Base-by-base conservation (phyloP, 2,888 invertebrate genomes). In the Parnassius smintheus region DNA sequence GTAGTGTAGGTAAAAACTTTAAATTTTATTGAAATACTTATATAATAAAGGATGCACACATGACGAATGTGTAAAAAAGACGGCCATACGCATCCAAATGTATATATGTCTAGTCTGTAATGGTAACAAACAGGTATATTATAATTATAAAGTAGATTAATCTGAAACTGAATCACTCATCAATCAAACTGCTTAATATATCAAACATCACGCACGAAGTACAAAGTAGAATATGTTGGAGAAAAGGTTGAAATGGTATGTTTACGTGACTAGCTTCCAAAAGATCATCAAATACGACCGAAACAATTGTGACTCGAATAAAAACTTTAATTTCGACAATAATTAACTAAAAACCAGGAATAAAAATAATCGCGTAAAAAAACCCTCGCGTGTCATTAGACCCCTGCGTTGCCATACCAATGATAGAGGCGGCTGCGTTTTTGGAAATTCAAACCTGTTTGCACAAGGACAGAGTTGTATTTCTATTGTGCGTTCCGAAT, bases 301-400 rank as follows among this genome's bases (percentile, higher is more conserved):
- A 49, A 49, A 55, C 67, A 42, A 67, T 76, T 67, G 75, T 70
- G 76, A 75, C 73, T 75, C 61, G 61, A 69, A 69, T 68, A 71
- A 67, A 61, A 76, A 69, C 66, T 74, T 70, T 72, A 76, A 78
- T 79, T 75, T 73, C 70, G 75, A 73, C 79, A 81, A 77, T 83
- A 86, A 88, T 88, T 86, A 86, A 84, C 82, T 78, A 75, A 75
- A 77, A 80, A 74, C 77, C 68, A 76, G 75, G 78, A 80, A 80
- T 77, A 61, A 61, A 61, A 51, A 25, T 56, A 72, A 70, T 72
- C 65, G 70, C 65, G 56, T 53, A 83, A 84, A 82, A 80, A 74
- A 70, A 66, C 65, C 66, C 69, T 77, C 83, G 79, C 80, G 83
- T 85, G 84, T 86, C 86, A 85, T 88, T 86, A 86, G 86, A 86